These are phyloP conservation scores for Nesidiocoris tenuis DNA, from an alignment of 2,888 invertebrate species.

Conservation along the genomic window DNA sequence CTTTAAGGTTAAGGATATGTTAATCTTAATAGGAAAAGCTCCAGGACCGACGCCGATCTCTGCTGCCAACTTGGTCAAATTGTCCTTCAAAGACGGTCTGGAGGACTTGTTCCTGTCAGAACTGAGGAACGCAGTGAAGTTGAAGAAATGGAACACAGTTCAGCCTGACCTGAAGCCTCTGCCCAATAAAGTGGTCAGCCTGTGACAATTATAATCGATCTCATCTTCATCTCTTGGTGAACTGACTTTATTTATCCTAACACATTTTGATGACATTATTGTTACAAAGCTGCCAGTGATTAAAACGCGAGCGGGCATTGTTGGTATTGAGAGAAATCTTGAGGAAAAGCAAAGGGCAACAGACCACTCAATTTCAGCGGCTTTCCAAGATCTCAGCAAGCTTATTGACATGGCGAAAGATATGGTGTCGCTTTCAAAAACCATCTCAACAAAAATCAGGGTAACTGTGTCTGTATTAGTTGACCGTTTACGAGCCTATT, in stretches of 20 bases:
- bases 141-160: slow-evolving; percentile 42
- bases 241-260: not conserved
- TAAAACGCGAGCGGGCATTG: slow-evolving; percentile 82
- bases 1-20: no score
- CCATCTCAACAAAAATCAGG: slow-evolving; percentile 87
- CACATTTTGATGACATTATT: not conserved
- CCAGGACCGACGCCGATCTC: slow-evolving; percentile 76
- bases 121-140: slow-evolving; percentile 62
- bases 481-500: no score
- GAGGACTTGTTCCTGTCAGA: slow-evolving; percentile 65
- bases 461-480: no score
- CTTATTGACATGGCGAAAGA: slow-evolving; percentile 92
- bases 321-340: slow-evolving; percentile 91
- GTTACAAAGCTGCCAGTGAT: slow-evolving; percentile 53
- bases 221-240: no score
- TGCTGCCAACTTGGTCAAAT: slow-evolving; percentile 70
- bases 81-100: slow-evolving; percentile 84
- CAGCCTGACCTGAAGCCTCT: not conserved
- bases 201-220: not conserved
- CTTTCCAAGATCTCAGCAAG: slow-evolving; percentile 92
- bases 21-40: slow-evolving; percentile 65
- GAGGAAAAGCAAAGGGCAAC: slow-evolving; percentile 88
- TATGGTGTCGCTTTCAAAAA: slow-evolving; percentile 91
- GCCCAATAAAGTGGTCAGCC: slow-evolving; percentile 19
- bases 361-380: slow-evolving; percentile 85